phyloP scores from a whole-genome alignment of 2,113 vertebrate species.

The Cygnus atratus region DNA sequence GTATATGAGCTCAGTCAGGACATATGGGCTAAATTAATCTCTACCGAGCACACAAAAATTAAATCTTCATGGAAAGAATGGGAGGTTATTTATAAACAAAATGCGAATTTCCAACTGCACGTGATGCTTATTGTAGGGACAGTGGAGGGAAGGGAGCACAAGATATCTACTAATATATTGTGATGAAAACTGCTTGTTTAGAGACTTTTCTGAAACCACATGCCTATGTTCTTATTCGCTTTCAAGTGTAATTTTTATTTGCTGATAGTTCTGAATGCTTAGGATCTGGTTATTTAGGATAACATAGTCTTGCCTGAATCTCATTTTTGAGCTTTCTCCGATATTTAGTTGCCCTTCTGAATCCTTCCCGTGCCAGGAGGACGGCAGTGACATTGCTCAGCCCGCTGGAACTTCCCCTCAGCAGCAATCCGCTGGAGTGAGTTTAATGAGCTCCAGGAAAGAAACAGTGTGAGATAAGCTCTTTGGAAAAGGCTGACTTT shows the following conservation, averaged over 20 bases:
- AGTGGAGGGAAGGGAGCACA: not conserved
- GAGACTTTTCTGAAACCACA: not conserved
- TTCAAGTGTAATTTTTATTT: not conserved
- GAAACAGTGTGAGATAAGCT: not conserved
- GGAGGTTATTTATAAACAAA: conserved; percentile 25
- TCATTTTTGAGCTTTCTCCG: not conserved
- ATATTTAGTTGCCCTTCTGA: not conserved
- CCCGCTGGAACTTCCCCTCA: conserved; percentile 7
- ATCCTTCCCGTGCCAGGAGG: not conserved
- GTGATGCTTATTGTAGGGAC: not conserved
- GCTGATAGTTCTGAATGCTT: not conserved
- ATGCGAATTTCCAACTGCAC: conserved; percentile 13
- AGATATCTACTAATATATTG: not conserved
- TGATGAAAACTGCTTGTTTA: not conserved
- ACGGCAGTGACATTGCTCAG: not conserved
- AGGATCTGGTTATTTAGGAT: not conserved
- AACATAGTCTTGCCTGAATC: not conserved
- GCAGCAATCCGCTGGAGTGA: not conserved
- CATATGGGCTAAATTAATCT: conserved; percentile 68
- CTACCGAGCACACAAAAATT: conserved; percentile 57
- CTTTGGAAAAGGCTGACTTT: not conserved
- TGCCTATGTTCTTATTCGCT: not conserved
- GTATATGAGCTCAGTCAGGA: conserved; percentile 43
- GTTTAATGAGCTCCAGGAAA: conserved; percentile 39
- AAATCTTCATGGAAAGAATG: conserved; percentile 61